phyloP scores from a whole-genome alignment of 2,113 vertebrate genomes.

The Porphyrio hochstetteri region DNA sequence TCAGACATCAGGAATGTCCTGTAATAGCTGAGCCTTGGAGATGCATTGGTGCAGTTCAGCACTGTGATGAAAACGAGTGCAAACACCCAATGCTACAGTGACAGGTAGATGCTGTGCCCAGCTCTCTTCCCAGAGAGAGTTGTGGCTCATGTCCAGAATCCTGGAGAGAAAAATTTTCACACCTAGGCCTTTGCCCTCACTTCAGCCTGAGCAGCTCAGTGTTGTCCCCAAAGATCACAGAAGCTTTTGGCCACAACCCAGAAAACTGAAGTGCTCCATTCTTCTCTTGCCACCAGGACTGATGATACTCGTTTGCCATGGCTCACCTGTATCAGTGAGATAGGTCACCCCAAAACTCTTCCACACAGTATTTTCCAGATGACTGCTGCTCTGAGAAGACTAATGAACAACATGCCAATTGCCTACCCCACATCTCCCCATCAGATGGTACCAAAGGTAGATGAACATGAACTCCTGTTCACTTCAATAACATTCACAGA shows the following conservation, averaged over 20 bases:
- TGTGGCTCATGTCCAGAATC: neutral
- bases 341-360: neutral
- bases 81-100: neutral
- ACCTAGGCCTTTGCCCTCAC: neutral
- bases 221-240: neutral
- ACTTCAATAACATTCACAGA: neutral
- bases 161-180: neutral
- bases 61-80: neutral
- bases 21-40: neutral
- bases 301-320: neutral
- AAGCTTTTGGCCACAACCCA: neutral
- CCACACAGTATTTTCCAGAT: neutral
- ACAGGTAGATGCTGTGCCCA: neutral
- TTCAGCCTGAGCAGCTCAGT: neutral
- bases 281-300: neutral
- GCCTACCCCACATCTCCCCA: neutral
- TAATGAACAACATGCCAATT: neutral
- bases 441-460: neutral
- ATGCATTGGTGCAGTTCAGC: neutral
- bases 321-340: neutral
- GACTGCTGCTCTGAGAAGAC: neutral
- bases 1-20: neutral
- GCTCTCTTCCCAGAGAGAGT: neutral
- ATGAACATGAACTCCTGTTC: neutral
- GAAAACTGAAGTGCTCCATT: neutral